Evolutionary conservation across 2,113 vertebrate species (phyloP), one percentile per base, ranked within the genome.

Genomic region (Petrocephalus zakoni): DNA sequence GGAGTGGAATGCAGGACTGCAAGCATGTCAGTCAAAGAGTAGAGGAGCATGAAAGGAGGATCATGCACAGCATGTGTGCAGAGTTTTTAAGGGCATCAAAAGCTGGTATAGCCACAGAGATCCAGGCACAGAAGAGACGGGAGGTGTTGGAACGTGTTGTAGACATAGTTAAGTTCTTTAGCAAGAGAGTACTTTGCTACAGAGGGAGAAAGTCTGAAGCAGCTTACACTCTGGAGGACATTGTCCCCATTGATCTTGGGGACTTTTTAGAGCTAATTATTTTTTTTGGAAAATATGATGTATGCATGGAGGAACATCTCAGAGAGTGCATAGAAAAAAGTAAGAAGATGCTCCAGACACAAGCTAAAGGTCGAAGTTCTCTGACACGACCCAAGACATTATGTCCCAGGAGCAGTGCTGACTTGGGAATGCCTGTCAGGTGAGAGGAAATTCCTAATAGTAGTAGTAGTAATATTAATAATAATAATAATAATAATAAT

Each of bases 21-120:
- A 89, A 42, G 37, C 88, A 75, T 89, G 56, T 85, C 2, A 68
- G 58, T 49, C 88, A 88, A 58, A 55, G 88, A 87, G 17, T 85
- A 72, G 75, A 90, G 53, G 88, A 91, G 58, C 85, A 91, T 89
- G 88, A 88, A 51, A 78, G 55, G 21, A 89, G 87, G 11, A 53
- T 5, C 7, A 52, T 29, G 29, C 90, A 88, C 29, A 88, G 61
- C 21, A 15, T 6, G 5, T 89, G 88, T 89, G 88, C 87, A 58
- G 72, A 91, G 86, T 87, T 91, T 34, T 85, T 88, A 55, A 78
- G 29, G 4, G 84, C 88, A n/a, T 83, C 68, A 49, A 87, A 88
- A 84, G 55, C 87, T 11, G 84, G 89, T 49, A 90, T 86, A 2
- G 87, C 25, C 25, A 89, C 78, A 82, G 11, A 58, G n/a, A 19